A percentile compares a stretch with the other conserved stretches of the same genome.
Evolutionary conservation across 2,797 vertebrate genomes (phyloP).

Genomic region (Myripristis jacobus): DNA sequence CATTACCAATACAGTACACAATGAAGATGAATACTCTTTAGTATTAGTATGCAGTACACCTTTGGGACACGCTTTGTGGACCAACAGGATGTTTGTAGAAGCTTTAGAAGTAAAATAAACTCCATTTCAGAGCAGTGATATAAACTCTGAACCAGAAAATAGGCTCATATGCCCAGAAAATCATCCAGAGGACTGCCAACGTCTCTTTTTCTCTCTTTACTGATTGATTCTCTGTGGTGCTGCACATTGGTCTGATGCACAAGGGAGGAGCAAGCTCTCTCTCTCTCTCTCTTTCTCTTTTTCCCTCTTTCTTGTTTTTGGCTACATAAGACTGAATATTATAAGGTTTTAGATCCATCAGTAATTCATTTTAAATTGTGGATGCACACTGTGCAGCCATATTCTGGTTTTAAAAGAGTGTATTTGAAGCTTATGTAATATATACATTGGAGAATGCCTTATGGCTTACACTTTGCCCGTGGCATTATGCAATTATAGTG

Average conservation of each 20-base stretch:
- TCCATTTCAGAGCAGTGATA: conserved; percentile 49
- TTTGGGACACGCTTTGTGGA: too few relatives aligned
- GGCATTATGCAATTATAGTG: conserved; percentile 6
- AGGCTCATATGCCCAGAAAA: conserved; percentile 56
- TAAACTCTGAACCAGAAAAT: conserved; percentile 62
- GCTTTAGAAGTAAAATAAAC: conserved; percentile 52
- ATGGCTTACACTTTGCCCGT: conserved; percentile 14
- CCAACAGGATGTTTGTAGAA: conserved; percentile 30
- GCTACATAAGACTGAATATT: conserved; percentile 13
- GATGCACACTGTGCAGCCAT: too few relatives aligned
- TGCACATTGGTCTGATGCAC: conserved; percentile 40
- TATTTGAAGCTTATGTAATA: conserved; percentile 3
- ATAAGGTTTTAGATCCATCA: conserved; percentile 8
- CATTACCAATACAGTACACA: too few relatives aligned
- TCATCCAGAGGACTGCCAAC: conserved; percentile 37
- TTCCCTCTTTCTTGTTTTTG: conserved; percentile 35
- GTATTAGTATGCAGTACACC: too few relatives aligned
- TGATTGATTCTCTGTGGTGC: conserved; percentile 60
- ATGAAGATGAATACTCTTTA: too few relatives aligned
- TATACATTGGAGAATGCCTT: conserved; percentile 5
- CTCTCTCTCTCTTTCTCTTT: conserved; percentile 22
- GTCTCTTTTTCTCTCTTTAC: conserved; percentile 45
- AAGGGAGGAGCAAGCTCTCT: conserved; percentile 40
- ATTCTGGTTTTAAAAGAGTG: conserved; percentile 5
- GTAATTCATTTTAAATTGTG: conserved; percentile 25